A percentile compares a stretch with the other conserved stretches of the same genome.
phyloP scores from a whole-genome alignment of 2,113 vertebrate species.

The Phoxinus phoxinus region DNA sequence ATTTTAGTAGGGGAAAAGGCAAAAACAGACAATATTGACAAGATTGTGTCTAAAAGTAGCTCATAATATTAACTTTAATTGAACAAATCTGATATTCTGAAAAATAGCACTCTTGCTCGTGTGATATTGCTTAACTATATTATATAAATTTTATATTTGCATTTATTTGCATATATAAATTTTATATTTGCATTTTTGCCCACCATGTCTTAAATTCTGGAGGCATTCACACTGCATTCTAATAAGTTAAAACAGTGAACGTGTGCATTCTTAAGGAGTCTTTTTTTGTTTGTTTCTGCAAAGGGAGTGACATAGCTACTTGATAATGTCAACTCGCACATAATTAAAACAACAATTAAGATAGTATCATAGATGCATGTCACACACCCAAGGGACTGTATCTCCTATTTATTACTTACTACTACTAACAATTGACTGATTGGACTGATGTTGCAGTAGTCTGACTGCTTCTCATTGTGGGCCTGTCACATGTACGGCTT shows the following conservation, averaged over 20 bases:
- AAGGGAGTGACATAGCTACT: background rate
- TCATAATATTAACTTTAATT: no score
- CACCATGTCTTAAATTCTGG: no score
- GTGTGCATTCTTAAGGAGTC: background rate
- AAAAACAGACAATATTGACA: no score
- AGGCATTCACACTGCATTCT: background rate
- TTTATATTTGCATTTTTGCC: no score
- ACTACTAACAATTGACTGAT: conserved; percentile 3
- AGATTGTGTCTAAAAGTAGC: no score
- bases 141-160: no score
- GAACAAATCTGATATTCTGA: background rate
- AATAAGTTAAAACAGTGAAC: background rate
- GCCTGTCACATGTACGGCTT: background rate
- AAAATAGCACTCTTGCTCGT: background rate
- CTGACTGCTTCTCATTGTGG: background rate
- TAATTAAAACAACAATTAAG: background rate
- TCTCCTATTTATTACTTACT: conserved; percentile 8
- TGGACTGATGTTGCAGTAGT: background rate
- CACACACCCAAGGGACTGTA: background rate
- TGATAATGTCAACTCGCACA: background rate
- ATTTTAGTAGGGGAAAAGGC: no score
- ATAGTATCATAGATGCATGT: background rate
- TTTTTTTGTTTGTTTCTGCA: background rate
- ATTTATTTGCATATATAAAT: no score
- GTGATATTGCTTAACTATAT: background rate